These are phyloP conservation scores for Xestia ashworthii DNA, from an alignment of 2,888 invertebrate genomes.

Conservation along the genomic window DNA sequence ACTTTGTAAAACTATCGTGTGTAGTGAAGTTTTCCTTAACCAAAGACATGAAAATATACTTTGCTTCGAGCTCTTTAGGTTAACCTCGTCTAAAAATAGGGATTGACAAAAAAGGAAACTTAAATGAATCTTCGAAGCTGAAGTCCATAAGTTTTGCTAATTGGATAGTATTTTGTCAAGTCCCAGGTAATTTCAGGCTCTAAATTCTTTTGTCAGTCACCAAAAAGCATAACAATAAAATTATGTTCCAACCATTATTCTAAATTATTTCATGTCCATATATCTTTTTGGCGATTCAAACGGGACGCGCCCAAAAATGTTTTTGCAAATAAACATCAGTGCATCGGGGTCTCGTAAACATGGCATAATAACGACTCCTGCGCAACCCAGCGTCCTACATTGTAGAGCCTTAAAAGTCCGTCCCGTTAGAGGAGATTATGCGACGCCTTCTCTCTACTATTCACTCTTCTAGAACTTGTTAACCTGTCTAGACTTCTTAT, in stretches of 20 bases:
- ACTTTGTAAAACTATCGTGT: slow-evolving; percentile 12
- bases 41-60: not conserved
- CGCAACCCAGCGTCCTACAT: slow-evolving; percentile 72
- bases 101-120: not conserved
- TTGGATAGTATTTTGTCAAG: not conserved
- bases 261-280: slow-evolving; percentile 49
- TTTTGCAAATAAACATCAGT: slow-evolving; percentile 54
- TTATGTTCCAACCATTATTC: slow-evolving; percentile 30
- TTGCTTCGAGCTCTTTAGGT: slow-evolving; percentile 35
- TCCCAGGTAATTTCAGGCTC: slow-evolving; percentile 1
- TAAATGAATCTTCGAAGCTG: not conserved
- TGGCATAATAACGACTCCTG: slow-evolving; percentile 72
- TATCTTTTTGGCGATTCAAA: slow-evolving; percentile 58
- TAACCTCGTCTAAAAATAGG: not conserved
- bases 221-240: slow-evolving; percentile 22
- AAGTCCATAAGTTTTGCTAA: slow-evolving; percentile 2
- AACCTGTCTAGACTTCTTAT: slow-evolving; percentile 32
- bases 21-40: slow-evolving; percentile 47
- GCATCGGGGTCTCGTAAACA: slow-evolving; percentile 67
- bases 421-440: slow-evolving; percentile 72
- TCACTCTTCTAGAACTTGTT: slow-evolving; percentile 54
- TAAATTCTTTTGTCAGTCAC: slow-evolving; percentile 22
- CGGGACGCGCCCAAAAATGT: slow-evolving; percentile 60
- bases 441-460: slow-evolving; percentile 54
- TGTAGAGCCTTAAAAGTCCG: slow-evolving; percentile 70